Evolutionary conservation across 2,888 invertebrate genomes (phyloP), one percentile per base, ranked within the genome.

Genomic region (Branchellion lobata): DNA sequence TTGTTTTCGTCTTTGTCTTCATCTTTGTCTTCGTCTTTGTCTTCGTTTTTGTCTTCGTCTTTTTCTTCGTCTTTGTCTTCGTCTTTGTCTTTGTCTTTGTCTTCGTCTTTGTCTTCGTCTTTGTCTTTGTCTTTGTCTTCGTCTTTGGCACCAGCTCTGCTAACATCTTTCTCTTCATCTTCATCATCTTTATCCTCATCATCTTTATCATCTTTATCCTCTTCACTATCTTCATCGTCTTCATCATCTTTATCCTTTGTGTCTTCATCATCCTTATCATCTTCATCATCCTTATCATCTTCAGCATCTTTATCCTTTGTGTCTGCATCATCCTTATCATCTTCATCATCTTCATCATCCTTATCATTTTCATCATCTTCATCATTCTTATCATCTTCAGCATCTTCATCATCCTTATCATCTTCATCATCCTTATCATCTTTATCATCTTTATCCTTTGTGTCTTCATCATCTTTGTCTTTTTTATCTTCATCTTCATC

Each of bases 41-140:
- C 31, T n/a, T 31, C 31, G 18, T 31, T 31, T 53, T 31, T 29
- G 18, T 36, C 47, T 36, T 31, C 47, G 27, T 40, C 53, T 36
- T 75, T 40, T 3, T 72, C 72, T 11, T 72, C 72, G 27, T 72
- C 72, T n/a, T 72, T 33, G 40, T 72, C 72, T 34, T 72, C 40
- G n/a, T 72, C 40, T 24, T 34, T 40, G 8, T 57, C 61, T 34
- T 34, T 40, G 21, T 72, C 72, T 18, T 34, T 24, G 27, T 72
- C 33, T 34, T 40, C 40, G 0, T 34, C 72, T 34, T 21, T 40
- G 24, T 24, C 40, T 36, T 57, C 24, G 5, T 57, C 40, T 40
- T 72, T 47, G 40, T 47, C 72, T 40, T 72, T 21, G 21, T 72
- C 61, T 18, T 57, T 33, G 36, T 40, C 72, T 72, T 72, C 27